Evolutionary conservation across 2,113 vertebrate species (phyloP).

Genomic region (Suncus etruscus): DNA sequence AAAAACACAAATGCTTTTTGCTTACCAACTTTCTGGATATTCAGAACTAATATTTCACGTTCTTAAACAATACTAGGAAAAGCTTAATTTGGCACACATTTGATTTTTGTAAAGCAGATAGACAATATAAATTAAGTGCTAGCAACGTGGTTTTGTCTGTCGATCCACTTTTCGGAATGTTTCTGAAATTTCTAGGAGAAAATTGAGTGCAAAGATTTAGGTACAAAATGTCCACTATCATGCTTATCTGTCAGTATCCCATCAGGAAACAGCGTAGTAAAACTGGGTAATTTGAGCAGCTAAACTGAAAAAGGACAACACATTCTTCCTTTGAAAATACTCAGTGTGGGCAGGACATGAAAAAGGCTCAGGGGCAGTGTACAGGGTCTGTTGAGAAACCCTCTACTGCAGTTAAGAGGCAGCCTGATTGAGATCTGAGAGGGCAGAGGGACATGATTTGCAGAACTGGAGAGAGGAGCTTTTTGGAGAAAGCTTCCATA

Average conservation of each 20-base stretch:
- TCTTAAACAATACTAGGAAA: neutral
- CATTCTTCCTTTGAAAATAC: too few relatives aligned
- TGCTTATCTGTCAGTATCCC: neutral
- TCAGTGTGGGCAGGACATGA: too few relatives aligned
- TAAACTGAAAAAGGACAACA: neutral
- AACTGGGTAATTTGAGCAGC: neutral
- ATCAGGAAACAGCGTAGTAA: neutral
- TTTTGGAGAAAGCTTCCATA: too few relatives aligned
- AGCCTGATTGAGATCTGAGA: too few relatives aligned
- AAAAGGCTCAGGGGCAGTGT: too few relatives aligned
- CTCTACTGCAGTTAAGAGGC: too few relatives aligned
- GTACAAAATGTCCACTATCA: neutral
- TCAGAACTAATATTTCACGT: slow-evolving; percentile 14
- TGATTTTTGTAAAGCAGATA: slow-evolving; percentile 32
- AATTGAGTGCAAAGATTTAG: neutral
- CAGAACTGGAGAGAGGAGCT: too few relatives aligned
- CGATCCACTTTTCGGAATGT: neutral
- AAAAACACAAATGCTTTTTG: slow-evolving; percentile 29
- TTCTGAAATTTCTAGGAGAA: neutral
- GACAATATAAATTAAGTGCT: neutral
- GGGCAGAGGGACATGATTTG: too few relatives aligned
- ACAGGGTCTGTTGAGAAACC: too few relatives aligned
- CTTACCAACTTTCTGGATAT: neutral
- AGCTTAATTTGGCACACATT: neutral
- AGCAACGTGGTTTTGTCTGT: neutral